Conservation (phyloP, 2,797 vertebrate genomes). For the Cuniculus paca region DNA sequence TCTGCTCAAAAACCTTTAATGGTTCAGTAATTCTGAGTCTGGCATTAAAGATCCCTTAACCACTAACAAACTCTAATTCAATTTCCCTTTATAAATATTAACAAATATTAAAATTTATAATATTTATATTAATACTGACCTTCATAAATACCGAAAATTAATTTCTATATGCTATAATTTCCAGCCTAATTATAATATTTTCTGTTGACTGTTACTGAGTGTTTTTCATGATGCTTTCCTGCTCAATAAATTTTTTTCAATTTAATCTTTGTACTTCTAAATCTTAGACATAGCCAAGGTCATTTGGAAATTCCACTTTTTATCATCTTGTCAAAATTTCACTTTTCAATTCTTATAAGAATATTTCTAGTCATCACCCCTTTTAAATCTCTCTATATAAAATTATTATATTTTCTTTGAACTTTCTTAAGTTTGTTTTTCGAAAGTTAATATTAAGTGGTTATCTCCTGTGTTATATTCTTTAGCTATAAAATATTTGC, state of each 20-base stretch:
- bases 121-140: background rate
- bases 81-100: background rate
- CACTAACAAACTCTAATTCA: background rate
- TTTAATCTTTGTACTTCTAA: background rate
- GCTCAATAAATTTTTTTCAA: constrained; percentile 1
- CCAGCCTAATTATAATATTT: background rate
- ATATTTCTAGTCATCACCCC: background rate
- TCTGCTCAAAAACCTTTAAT: constrained; percentile 2
- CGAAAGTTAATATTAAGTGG: background rate
- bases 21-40: background rate
- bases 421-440: background rate
- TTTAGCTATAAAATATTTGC: background rate
- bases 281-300: background rate
- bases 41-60: background rate
- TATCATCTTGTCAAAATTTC: constrained; percentile 38
- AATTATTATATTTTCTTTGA: constrained; percentile 10
- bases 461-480: background rate
- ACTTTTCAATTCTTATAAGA: constrained; percentile 30
- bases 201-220: background rate
- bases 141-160: background rate
- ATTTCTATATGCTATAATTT: constrained; percentile 10
- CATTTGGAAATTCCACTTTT: constrained; percentile 20
- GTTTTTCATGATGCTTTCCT: background rate
- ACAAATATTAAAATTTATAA: background rate
- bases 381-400: background rate